Base-by-base conservation (phyloP, 1,140 invertebrate genomes). In the Triops longicaudatus region DNA sequence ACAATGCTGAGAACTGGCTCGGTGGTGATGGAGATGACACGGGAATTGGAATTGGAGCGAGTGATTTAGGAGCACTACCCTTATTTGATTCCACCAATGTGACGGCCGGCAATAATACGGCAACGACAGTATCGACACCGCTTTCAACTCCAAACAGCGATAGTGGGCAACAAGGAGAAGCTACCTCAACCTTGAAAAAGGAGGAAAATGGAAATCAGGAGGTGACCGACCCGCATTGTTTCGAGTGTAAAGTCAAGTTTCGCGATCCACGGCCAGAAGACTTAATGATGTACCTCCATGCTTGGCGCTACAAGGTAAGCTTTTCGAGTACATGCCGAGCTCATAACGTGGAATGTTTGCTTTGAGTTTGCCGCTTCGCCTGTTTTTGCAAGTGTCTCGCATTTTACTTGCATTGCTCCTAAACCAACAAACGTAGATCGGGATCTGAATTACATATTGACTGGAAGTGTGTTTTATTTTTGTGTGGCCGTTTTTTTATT, bases 271-370 rank as follows among this genome's bases (percentile, higher is more conserved):
- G 92, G 77, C 92, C 94, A 0, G 89, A 91, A 78, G 93, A 98
- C 83, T 87, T 98, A 22, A 90, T 97, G 77, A 97, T 98, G 93
- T 98, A 96, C 84, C 87, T 98, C 17, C 96, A 98, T 85, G 95
- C 95, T 22, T 93, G 94, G 88, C 92, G 91, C 82, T 98, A 97
- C 83, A 91, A 90, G 86, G 92, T 88, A 81, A 5, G 63, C 14
- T 37, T 31, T 27, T 89, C 26, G 4, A 26, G 10, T 26, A 41
- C 0, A 73, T 27, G 72, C 72, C 43, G 80, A 78, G 77, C 81
- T 82, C 27, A 82, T 79, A 42, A 72, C 14, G 22, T 72, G 50
- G 26, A 73, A 37, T 76, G 71, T 43, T 17, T 26, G 17, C n/a
- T 76, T 11, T 63, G 14, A 63, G 50, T 22, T 63, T 63, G 50